Conservation (phyloP, 2,888 invertebrate species). For the Microplitis manilae region DNA sequence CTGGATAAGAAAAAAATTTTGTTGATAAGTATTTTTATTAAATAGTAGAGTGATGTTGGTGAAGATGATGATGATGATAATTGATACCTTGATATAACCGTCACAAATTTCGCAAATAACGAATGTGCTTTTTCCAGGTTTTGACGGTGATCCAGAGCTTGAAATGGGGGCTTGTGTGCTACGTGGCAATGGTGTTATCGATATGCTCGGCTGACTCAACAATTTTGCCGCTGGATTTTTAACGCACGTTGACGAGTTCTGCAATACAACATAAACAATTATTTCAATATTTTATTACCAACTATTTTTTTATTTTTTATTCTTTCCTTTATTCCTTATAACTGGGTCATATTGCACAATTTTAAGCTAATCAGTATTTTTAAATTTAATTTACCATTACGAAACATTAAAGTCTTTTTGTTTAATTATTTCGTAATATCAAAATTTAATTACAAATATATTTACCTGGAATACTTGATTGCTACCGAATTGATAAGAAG, state of each 20-base stretch:
- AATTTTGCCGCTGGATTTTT: conserved; percentile 71
- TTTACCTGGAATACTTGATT: conserved; percentile 79
- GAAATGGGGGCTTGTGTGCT: conserved; percentile 69
- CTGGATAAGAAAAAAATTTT: conserved; percentile 57
- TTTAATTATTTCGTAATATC: background rate
- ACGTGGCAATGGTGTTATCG: conserved; percentile 89
- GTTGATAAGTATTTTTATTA: conserved; percentile 7
- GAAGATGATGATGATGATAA: background rate
- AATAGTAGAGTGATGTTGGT: too few species aligned
- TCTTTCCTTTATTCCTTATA: background rate
- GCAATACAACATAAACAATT: conserved; percentile 50
- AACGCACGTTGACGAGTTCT: conserved; percentile 66
- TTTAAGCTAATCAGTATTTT: background rate
- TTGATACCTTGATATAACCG: conserved; percentile 86
- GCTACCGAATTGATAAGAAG: conserved; percentile 76
- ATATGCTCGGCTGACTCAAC: conserved; percentile 88
- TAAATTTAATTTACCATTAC: background rate
- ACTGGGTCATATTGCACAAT: background rate
- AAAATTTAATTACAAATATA: background rate
- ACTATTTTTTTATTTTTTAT: background rate
- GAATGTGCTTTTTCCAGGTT: conserved; percentile 82
- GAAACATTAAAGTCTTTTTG: background rate
- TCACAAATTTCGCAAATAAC: conserved; percentile 98
- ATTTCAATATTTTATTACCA: background rate
- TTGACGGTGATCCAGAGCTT: conserved; percentile 68